Conservation (phyloP, 1,140 invertebrate genomes). For the Zaprionus taronus region DNA sequence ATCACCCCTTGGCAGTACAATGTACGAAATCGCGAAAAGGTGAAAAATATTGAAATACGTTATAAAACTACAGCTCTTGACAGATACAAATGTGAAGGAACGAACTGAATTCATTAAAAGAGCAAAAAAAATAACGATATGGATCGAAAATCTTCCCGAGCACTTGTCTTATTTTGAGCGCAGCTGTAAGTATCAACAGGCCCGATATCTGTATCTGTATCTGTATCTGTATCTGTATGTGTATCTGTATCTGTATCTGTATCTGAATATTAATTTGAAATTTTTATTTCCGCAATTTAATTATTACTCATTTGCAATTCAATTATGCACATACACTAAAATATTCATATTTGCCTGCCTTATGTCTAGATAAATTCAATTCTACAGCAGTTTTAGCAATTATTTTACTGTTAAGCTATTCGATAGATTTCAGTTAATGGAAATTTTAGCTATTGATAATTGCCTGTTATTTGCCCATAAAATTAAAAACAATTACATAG, state of each 20-base stretch:
- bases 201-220: background rate
- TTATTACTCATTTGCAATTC: background rate
- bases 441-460: slow-evolving; percentile 1
- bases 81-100: no score
- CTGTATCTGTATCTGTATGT: slow-evolving; percentile 2
- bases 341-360: background rate
- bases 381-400: background rate
- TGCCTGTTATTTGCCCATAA: background rate
- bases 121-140: no score
- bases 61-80: no score
- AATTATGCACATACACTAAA: background rate
- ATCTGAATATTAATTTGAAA: background rate
- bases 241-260: slow-evolving; percentile 1
- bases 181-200: no score
- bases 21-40: no score
- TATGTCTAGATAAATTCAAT: background rate
- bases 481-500: background rate
- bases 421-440: background rate
- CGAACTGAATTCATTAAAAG: no score
- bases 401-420: background rate
- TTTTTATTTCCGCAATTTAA: no score
- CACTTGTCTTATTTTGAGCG: no score
- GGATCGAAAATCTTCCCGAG: no score
- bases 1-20: no score
- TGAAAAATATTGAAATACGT: no score